Percentiles rank a stretch among this genome's conserved stretches.
Conservation (phyloP, 2,113 vertebrate species). For the Campylorhamphus procurvoides region DNA sequence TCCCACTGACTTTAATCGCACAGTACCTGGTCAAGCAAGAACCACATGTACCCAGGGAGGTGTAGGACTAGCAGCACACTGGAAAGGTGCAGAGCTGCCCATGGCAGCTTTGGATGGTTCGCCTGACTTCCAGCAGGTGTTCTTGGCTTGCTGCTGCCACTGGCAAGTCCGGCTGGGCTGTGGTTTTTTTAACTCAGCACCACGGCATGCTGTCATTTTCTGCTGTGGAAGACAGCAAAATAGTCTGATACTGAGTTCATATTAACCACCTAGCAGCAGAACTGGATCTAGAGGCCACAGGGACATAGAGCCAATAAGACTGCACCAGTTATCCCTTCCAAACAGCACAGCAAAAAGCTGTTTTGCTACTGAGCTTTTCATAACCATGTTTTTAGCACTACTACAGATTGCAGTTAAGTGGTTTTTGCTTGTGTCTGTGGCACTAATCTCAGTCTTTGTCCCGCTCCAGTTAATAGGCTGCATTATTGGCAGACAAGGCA, state of each 20-base stretch:
- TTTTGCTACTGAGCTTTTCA: background rate
- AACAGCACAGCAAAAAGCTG: slow-evolving; percentile 22
- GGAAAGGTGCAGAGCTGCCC: fast-evolving
- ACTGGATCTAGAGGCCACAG: background rate
- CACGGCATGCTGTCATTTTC: fast-evolving
- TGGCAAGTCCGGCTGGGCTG: background rate
- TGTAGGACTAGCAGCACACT: fast-evolving
- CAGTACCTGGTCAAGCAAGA: background rate
- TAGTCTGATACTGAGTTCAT: background rate
- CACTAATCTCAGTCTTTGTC: slow-evolving; percentile 65
- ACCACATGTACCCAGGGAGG: fast-evolving
- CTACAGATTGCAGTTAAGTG: slow-evolving; percentile 3
- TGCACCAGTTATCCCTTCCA: background rate
- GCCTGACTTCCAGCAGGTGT: background rate
- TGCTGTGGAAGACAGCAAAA: background rate
- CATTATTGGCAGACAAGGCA: slow-evolving; percentile 97
- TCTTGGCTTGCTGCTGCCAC: background rate
- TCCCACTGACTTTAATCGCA: slow-evolving; percentile 16
- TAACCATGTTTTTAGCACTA: background rate
- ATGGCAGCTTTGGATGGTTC: background rate
- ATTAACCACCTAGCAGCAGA: background rate
- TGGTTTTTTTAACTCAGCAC: background rate
- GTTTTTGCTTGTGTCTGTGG: slow-evolving; percentile 51
- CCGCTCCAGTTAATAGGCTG: slow-evolving; percentile 90
- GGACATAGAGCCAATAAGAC: background rate